Conservation (phyloP, 2,113 vertebrate genomes). For the Clarias magur region DNA sequence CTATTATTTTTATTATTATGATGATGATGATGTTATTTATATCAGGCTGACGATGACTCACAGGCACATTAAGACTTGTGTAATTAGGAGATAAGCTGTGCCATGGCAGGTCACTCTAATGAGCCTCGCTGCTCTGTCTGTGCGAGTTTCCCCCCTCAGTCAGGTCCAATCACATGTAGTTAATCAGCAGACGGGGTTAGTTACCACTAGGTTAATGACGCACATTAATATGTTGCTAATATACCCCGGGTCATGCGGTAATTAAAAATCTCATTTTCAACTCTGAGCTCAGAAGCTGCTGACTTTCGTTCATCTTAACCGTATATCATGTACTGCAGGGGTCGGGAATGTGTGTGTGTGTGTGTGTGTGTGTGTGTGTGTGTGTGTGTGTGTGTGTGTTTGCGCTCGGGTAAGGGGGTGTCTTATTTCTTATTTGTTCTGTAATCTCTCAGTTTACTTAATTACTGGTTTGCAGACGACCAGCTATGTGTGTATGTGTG, state of each 20-base stretch:
- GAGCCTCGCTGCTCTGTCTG: conserved; percentile 44
- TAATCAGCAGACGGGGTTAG: conserved; percentile 79
- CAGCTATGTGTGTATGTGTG: conserved; percentile 30
- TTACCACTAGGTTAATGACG: conserved; percentile 83
- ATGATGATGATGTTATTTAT: neutral
- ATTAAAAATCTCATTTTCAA: conserved; percentile 82
- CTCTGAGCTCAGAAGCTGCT: conserved; percentile 72
- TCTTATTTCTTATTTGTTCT: conserved; percentile 16
- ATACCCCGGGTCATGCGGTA: conserved; percentile 81
- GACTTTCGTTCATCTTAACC: conserved; percentile 68
- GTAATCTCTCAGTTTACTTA: conserved; percentile 20
- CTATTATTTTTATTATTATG: neutral
- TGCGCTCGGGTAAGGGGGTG: neutral
- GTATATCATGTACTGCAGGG: conserved; percentile 41
- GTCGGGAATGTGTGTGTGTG: neutral
- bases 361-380: neutral
- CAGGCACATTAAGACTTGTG: conserved; percentile 12
- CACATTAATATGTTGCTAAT: conserved; percentile 81
- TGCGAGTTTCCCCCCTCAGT: conserved; percentile 50
- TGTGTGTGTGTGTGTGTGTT: neutral
- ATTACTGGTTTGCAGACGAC: conserved; percentile 11
- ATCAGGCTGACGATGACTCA: conserved; percentile 22
- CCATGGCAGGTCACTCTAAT: conserved; percentile 48
- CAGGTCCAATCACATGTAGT: conserved; percentile 77
- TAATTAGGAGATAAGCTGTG: conserved; percentile 41